Evolutionary conservation across 2,888 invertebrate genomes (phyloP).

Genomic region (Laspeyria flexula): DNA sequence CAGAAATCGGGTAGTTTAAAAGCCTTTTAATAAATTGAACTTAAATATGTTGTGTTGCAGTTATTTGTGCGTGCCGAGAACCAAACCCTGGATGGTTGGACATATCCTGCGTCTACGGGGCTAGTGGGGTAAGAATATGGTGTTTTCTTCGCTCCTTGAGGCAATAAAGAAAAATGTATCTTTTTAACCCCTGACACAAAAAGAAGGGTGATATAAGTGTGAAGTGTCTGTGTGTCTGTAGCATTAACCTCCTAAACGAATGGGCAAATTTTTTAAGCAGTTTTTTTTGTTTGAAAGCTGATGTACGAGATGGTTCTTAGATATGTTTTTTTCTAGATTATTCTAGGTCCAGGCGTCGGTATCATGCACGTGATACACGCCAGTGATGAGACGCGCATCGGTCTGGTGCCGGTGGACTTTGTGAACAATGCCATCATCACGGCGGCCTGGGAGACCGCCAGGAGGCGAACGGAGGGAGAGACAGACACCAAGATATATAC

Average conservation of each 20-base stretch:
- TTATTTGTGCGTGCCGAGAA: conserved; percentile 90
- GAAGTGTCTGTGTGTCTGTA: too few species aligned
- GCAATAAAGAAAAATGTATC: too few species aligned
- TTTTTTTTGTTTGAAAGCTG: too few species aligned
- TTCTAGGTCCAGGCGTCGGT: conserved; percentile 62
- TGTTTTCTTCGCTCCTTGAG: too few species aligned
- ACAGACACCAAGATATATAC: conserved; percentile 32
- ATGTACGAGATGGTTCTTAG: too few species aligned
- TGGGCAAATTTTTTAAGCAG: too few species aligned
- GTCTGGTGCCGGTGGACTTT: conserved; percentile 26
- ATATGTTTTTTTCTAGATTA: neutral
- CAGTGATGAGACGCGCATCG: neutral
- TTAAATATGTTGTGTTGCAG: conserved; percentile 66
- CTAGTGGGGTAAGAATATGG: conserved; percentile 89
- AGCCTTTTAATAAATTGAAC: too few species aligned
- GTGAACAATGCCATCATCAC: conserved; percentile 34
- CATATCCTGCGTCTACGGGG: conserved; percentile 89
- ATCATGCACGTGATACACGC: conserved; percentile 9
- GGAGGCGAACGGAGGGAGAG: conserved; percentile 1
- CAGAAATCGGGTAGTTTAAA: too few species aligned
- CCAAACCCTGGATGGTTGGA: conserved; percentile 94
- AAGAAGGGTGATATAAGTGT: too few species aligned
- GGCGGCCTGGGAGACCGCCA: conserved; percentile 21
- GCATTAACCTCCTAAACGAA: too few species aligned
- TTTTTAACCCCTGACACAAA: too few species aligned